Base-by-base conservation (phyloP, 2,113 vertebrate genomes). In the Colossoma macropomum region DNA sequence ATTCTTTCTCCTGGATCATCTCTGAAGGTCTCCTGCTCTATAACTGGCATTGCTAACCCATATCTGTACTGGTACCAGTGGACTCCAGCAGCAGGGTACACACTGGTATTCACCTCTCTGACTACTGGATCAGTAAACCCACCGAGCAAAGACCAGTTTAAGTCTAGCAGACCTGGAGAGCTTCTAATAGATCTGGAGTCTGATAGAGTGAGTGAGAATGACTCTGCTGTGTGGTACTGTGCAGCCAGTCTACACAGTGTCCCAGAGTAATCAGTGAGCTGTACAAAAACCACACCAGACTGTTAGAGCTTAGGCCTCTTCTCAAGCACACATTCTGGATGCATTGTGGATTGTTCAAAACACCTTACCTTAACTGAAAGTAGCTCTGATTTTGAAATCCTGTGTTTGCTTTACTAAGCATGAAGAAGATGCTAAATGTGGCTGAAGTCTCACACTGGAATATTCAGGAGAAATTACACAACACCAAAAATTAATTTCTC, bases 161-260 rank as follows among this genome's bases (percentile, higher is more conserved):
- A 21, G 27, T 79, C 80, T 32, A 13, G 19, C 13, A 52, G 85
- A 50, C 80, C 71, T 50, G 71, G 76, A 34, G 34, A 69, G 30
- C 76, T 74, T 17, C 34, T 19, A 45, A 84, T 63, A 30, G 25
- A 79, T 10, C 65, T 86, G 32, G 68, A 73, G 77, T 88, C 69
- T 50, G 45, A 45, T 56, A 21, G 73, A 12, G 69, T 83, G 77
- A 52, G 34, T 32, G 32, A 32, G 59, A 48, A 38, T 11, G 77
- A 11, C 30, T 77, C 78, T 28, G 77, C 69, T 23, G 85, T 88
- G 30, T 88, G 85, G 77, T 88, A 72, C 45, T 88, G 87, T 52
- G 68, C 83, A 34, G 80, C 83, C 50, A 86, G 83, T 17, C 28
- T 41, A 70, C 84, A 85, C 87, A 77, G 82, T 52, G 63, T 52